A percentile compares a stretch with the other conserved stretches of the same genome.
Evolutionary conservation across 2,888 invertebrate genomes (phyloP).

Genomic region (Latheticus oryzae): DNA sequence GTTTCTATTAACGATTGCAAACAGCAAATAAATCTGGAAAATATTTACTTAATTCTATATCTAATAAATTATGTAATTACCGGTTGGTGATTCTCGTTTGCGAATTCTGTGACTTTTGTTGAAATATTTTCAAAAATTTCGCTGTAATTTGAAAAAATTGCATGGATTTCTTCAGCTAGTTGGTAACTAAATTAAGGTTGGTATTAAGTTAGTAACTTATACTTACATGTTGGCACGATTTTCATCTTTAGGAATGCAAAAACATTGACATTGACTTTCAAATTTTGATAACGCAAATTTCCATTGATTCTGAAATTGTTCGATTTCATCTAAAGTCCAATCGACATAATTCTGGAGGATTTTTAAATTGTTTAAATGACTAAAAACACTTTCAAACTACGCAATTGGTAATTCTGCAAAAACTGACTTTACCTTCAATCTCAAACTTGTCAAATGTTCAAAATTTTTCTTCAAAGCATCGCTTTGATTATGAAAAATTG

Average conservation of each 20-base stretch:
- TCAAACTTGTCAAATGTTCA: conserved; percentile 1
- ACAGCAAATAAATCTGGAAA: conserved; percentile 10
- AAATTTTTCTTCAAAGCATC: not conserved
- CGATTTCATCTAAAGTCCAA: not conserved
- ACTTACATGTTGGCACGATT: conserved; percentile 2
- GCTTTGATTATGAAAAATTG: conserved; percentile 1
- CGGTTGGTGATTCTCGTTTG: conserved; percentile 2
- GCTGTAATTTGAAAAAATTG: conserved; percentile 1
- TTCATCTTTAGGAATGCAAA: not conserved
- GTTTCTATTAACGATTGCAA: conserved; percentile 4
- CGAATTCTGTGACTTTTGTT: not conserved
- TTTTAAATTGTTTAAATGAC: not conserved
- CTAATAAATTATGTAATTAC: not conserved
- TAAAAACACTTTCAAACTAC: conserved; percentile 2
- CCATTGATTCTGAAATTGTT: conserved; percentile 8
- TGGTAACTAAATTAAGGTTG: conserved; percentile 1
- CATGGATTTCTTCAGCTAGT: conserved; percentile 5
- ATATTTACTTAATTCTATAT: not conserved
- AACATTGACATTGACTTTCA: conserved; percentile 7
- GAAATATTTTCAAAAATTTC: not conserved
- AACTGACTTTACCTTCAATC: conserved; percentile 8
- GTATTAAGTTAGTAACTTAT: not conserved
- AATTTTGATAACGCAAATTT: not conserved
- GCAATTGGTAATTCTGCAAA: not conserved
- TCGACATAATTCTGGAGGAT: not conserved